Base-by-base conservation (phyloP, 2,888 invertebrate genomes). In the Volucella inflata region DNA sequence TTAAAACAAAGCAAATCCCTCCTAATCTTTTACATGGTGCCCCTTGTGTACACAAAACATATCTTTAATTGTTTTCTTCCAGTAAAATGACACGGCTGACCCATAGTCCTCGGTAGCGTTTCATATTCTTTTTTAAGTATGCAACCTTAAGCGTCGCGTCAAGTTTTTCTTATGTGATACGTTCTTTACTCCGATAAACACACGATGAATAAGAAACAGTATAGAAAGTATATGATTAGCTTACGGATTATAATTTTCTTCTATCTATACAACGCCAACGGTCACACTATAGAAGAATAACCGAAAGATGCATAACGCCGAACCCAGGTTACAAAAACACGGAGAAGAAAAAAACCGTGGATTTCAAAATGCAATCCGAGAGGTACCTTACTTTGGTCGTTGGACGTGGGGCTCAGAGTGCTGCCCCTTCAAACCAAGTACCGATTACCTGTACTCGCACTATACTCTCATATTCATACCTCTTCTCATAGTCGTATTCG, bases 281-380 rank as follows among this genome's bases (percentile, higher is more conserved):
- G 30, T 30, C 70, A 30, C 46, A n/a, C 46, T 12, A 44, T 10
- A 16, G 60, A 57, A 70, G 21, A 51, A 71, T 60, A 50, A 72
- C 59, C 60, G 40, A 72, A 72, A 72, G 71, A 72, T 60, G 30
- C 72, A 72, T 36, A 51, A 30, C 60, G 14, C 53, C 42, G 48
- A 71, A 59, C 48, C 17, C 40, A 16, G 44, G 12, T 44, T 12
- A 44, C 11, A n/a, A 2, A 44, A 44, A 44, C 0, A 44, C 8
- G 10, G 10, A 44, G 12, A 44, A 44, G 14, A 65, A n/a, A 51
- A 48, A 48, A 59, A 76, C 65, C 30, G 65, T 65, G 75, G 36
- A 67, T 76, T 76, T 67, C 50, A 67, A 67, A 76, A 60, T 76
- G 76, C 76, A 76, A 30, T 76, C 67, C 51, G 59, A 76, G 59